Conservation (phyloP, 2,113 vertebrate species). For the Candoia aspera region DNA sequence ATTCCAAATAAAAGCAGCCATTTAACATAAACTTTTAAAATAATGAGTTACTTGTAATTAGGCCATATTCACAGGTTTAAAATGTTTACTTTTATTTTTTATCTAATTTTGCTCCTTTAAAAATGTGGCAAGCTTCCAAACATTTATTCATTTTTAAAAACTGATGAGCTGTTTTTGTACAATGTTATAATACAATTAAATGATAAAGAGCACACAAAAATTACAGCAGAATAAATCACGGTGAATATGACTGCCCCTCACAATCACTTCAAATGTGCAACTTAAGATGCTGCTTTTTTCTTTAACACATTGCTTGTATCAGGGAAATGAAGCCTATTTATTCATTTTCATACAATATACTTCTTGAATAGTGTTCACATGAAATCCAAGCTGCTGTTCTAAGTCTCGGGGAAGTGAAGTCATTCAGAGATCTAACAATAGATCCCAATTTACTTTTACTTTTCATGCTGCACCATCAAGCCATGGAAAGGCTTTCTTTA, state of each 20-base stretch:
- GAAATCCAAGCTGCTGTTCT: background rate
- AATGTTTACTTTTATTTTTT: background rate
- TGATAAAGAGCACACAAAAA: background rate
- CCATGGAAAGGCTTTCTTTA: background rate
- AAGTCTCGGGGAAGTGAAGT: background rate
- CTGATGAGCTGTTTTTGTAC: background rate
- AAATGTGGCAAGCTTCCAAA: background rate
- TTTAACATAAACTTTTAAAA: background rate
- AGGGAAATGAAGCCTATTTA: background rate
- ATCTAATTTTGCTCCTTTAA: background rate
- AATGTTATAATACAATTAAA: background rate
- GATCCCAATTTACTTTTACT: too few relatives aligned
- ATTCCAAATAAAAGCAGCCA: background rate
- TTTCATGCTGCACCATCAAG: background rate
- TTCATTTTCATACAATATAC: background rate
- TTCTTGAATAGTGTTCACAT: background rate
- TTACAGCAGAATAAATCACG: background rate
- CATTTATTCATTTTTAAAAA: background rate
- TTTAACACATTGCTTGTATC: background rate
- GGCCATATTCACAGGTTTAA: background rate
- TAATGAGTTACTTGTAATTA: background rate
- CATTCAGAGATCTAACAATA: background rate
- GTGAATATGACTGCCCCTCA: background rate
- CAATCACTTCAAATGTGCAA: background rate
- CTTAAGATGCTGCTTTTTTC: background rate